Evolutionary conservation across 2,888 invertebrate genomes (phyloP), one percentile per base, ranked within the genome.

Genomic region (Brenthis hecate): DNA sequence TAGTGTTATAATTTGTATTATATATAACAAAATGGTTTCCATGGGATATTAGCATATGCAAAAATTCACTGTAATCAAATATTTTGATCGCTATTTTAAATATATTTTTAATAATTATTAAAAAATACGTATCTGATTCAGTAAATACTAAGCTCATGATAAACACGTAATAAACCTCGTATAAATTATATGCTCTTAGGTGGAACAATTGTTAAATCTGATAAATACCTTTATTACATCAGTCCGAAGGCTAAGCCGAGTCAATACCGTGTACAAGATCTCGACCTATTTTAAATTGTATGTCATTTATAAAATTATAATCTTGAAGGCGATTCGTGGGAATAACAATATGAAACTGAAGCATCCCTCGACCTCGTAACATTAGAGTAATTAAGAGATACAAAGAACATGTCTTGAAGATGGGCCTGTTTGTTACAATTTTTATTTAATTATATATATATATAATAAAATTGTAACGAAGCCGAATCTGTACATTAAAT

Each of bases 241-340:
- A 63, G 47, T 63, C 47, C 48, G 51, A 66, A 69, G 66, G 69
- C 66, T 66, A 69, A 62, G 55, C 53, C 51, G 36, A 69, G 66
- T 48, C 58, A 69, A 55, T 63, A 65, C 32, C 66, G 66, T 58
- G 66, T 58, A 48, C 61, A 32, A 56, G 32, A 66, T 66, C 66
- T 66, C 50, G 65, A 66, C 69, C 56, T 69, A 56, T 65, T 66
- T 65, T 61, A 69, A 65, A 65, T 69, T 66, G 56, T 57, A 56
- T 47, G 32, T 67, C 61, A 68, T 67, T 67, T 65, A 70, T 70
- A 70, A 62, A 55, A 51, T 32, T 43, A 65, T 68, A 67, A 73
- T 72, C 66, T 67, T 50, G 43, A 66, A 71, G 66, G 66, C 60
- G 55, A 55, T 43, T 56, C 68, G 72, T 73, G 70, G 72, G 70